Conservation (phyloP, 1,140 invertebrate genomes). For the Cotesia typhae region DNA sequence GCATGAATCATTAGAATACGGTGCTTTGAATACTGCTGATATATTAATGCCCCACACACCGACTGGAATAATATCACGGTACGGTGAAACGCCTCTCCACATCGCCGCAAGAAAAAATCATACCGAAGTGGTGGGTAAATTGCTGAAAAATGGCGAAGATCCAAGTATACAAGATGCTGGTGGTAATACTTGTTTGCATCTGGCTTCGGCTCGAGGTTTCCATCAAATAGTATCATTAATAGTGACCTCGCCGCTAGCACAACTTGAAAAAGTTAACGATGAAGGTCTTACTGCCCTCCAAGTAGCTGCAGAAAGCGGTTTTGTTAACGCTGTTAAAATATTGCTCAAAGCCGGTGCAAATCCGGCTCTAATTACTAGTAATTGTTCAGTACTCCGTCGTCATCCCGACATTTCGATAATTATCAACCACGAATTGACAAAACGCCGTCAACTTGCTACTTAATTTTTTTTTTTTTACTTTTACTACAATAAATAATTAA, state of each 20-base stretch:
- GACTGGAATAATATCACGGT: constrained; percentile 52
- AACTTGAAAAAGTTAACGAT: constrained; percentile 56
- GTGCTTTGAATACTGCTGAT: constrained; percentile 52
- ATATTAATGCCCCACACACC: constrained; percentile 54
- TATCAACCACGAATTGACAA: constrained; percentile 52
- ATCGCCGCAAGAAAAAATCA: constrained; percentile 62
- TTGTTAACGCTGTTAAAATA: constrained; percentile 53
- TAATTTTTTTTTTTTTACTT: constrained; percentile 36
- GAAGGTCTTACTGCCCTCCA: constrained; percentile 60
- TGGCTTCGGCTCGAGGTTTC: constrained; percentile 61
- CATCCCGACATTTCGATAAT: constrained; percentile 52
- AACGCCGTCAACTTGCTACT: constrained; percentile 53
- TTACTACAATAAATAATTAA: not conserved
- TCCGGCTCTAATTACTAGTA: constrained; percentile 45
- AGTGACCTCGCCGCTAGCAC: constrained; percentile 48
- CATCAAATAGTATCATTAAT: constrained; percentile 54
- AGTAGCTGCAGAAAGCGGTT: constrained; percentile 62
- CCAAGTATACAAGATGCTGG: constrained; percentile 58
- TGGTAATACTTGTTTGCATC: constrained; percentile 60
- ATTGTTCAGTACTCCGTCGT: constrained; percentile 46
- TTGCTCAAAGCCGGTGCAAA: constrained; percentile 54
- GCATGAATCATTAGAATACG: constrained; percentile 67
- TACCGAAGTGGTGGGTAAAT: constrained; percentile 48
- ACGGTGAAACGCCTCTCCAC: constrained; percentile 60
- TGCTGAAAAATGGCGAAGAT: constrained; percentile 56